A percentile compares a stretch with the other conserved stretches of the same genome.
phyloP scores from a whole-genome alignment of 2,797 vertebrate species.

The Threskiornis aethiopicus region DNA sequence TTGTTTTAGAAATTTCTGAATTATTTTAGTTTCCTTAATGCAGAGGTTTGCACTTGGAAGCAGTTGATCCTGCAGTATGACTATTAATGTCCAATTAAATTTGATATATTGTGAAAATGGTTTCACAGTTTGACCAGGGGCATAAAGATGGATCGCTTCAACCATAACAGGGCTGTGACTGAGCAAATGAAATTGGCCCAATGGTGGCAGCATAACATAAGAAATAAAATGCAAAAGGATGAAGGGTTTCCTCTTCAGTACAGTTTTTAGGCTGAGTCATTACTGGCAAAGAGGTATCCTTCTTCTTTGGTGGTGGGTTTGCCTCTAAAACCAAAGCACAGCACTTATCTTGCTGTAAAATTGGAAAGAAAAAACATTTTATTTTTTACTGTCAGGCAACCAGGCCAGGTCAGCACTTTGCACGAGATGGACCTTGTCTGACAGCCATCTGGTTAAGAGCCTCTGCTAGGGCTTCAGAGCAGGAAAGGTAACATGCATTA shows the following conservation, averaged over 20 bases:
- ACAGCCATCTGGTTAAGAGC: not conserved
- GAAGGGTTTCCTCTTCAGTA: not conserved
- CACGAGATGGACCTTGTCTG: not conserved
- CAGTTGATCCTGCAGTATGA: not conserved
- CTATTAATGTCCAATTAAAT: not conserved
- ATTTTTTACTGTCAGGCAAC: not conserved
- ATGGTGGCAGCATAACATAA: conserved; percentile 75
- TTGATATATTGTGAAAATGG: not conserved
- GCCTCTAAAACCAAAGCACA: not conserved
- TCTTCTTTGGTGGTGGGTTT: not conserved
- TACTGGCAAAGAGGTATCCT: not conserved
- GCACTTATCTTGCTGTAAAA: not conserved
- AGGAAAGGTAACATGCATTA: not conserved
- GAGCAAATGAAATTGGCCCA: conserved; percentile 43
- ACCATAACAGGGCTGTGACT: not conserved
- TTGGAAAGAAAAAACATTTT: not conserved
- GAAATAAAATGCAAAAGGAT: not conserved
- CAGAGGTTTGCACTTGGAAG: not conserved
- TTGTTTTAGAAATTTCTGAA: not conserved
- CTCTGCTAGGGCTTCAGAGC: not conserved
- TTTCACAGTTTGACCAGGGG: not conserved
- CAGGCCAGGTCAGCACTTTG: not conserved
- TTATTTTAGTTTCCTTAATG: not conserved
- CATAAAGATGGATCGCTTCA: not conserved
- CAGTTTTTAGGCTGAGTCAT: conserved; percentile 37